Percentiles rank a stretch among this genome's conserved stretches.
Evolutionary conservation across 2,797 vertebrate genomes (phyloP).

Genomic region (Cyclura pinguis): DNA sequence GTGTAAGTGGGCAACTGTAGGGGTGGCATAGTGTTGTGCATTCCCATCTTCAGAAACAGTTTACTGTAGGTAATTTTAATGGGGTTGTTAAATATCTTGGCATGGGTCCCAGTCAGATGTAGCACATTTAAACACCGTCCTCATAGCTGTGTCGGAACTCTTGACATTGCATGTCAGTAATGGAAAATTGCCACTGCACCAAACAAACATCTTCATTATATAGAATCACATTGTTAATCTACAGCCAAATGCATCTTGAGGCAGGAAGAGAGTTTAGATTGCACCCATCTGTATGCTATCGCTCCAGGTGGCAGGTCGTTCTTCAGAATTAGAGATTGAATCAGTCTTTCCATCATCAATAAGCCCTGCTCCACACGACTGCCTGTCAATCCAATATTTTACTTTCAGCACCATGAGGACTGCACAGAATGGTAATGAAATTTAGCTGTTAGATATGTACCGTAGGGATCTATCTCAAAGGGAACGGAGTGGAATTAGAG

Average conservation of each 20-base stretch:
- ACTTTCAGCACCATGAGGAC: slow-evolving; percentile 67
- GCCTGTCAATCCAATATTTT: slow-evolving; percentile 78
- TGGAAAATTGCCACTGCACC: slow-evolving; percentile 75
- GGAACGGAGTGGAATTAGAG: slow-evolving; percentile 69
- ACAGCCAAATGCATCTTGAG: slow-evolving; percentile 74
- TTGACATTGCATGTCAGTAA: slow-evolving; percentile 74
- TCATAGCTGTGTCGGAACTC: slow-evolving; percentile 73
- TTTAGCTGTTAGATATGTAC: slow-evolving; percentile 74
- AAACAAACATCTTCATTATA: slow-evolving; percentile 78
- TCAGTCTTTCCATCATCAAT: slow-evolving; percentile 78
- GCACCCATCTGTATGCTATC: slow-evolving; percentile 77
- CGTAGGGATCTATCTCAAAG: slow-evolving; percentile 70
- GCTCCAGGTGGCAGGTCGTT: slow-evolving; percentile 79
- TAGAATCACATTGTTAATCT: slow-evolving; percentile 77
- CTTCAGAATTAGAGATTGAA: slow-evolving; percentile 81
- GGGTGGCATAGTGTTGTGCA: neutral
- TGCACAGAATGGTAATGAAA: slow-evolving; percentile 76
- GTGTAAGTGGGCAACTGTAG: slow-evolving; percentile 4
- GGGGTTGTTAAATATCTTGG: slow-evolving; percentile 75
- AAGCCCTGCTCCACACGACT: slow-evolving; percentile 70
- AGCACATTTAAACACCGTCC: slow-evolving; percentile 70
- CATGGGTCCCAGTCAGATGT: slow-evolving; percentile 74
- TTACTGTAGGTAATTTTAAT: slow-evolving; percentile 76
- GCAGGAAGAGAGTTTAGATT: slow-evolving; percentile 72
- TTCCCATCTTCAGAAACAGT: slow-evolving; percentile 52